Evolutionary conservation across 2,888 invertebrate species (phyloP), one percentile per base, ranked within the genome.

Genomic region (Stenotaenia linearis): DNA sequence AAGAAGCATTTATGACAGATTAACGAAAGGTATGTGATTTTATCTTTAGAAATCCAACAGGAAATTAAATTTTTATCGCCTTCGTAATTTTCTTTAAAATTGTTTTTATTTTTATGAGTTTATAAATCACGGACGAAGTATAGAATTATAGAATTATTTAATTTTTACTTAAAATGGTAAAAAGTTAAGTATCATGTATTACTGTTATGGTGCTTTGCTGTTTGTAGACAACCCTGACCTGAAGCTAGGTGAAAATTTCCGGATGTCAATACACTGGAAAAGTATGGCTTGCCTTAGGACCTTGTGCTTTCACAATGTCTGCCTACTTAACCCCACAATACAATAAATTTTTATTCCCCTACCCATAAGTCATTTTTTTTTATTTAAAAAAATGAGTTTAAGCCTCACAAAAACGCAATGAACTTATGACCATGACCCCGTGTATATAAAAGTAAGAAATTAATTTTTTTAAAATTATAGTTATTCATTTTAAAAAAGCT

Each of bases 211-310:
- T 45, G n/a, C n/a, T 12, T 1, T 50, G 50, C 50, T 3, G 50
- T 50, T 50, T 50, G 50, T 23, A 69, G 69, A 69, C 69, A 69
- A 69, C 69, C 69, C 69, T 69, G 69, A 69, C 69, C 69, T 69
- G 69, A 23, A 69, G 12, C 10, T 28, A 69, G 69, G 28, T 28
- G 25, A 3, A 69, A 28, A 69, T 69, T 69, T 69, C 69, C 69
- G 69, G 69, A 69, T 69, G 69, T 28, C 69, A 28, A 28, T 69
- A 23, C 69, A 25, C 28, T 12, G 23, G 23, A n/a, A 56, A 56
- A n/a, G n/a, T 45, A 45, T 45, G 18, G 45, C 45, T 32, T 45
- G 45, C 45, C 45, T 45, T 45, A 45, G 45, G 45, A 45, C 69
- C 25, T 69, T 10, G 50, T 28, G 69, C 69, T 28, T 15, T 28